Percentiles rank a stretch among this genome's conserved stretches.
phyloP scores from a whole-genome alignment of 2,888 invertebrate genomes.

The Eristalis intricaria region DNA sequence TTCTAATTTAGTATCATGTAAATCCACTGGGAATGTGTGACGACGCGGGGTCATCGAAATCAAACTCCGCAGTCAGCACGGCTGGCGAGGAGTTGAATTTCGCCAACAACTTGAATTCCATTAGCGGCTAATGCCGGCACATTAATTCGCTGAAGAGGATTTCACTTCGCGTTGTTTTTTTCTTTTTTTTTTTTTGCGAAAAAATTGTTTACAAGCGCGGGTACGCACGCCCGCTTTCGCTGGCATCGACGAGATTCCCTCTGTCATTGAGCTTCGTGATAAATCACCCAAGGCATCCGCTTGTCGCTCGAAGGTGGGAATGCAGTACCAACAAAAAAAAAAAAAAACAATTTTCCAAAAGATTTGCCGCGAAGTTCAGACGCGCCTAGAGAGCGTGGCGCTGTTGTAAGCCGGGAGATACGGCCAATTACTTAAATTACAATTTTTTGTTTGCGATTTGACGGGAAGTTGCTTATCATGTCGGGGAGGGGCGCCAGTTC shows the following conservation, averaged over 20 bases:
- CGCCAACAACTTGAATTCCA: not conserved
- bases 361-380: not conserved
- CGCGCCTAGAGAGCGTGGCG: not conserved
- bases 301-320: not conserved
- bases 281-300: not conserved
- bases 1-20: not conserved
- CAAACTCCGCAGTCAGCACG: not conserved
- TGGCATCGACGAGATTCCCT: not conserved
- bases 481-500: too few relatives aligned
- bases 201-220: not conserved
- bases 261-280: not conserved
- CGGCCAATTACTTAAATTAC: constrained; percentile 1
- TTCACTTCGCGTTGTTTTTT: not conserved
- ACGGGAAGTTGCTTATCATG: not conserved
- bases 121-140: not conserved
- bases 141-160: not conserved
- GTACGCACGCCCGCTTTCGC: not conserved
- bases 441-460: not conserved
- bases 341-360: not conserved
- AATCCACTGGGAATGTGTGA: not conserved
- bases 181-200: not conserved
- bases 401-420: not conserved
- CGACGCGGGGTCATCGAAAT: not conserved
- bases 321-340: not conserved
- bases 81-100: not conserved